Conservation (phyloP, 2,797 vertebrate genomes). For the Anolis apletophallus region DNA sequence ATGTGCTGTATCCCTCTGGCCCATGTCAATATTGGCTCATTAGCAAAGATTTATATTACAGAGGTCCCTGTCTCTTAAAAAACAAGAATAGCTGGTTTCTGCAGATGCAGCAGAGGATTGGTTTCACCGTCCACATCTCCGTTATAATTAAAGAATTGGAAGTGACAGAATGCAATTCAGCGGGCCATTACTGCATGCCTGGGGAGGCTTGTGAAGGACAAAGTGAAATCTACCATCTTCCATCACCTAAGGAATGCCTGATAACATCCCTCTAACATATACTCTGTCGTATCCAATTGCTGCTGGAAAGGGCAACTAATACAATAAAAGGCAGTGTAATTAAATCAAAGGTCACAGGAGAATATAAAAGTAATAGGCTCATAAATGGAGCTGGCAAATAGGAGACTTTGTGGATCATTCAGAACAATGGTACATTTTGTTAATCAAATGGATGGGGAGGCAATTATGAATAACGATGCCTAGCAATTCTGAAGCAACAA, state of each 20-base stretch:
- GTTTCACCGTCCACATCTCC: not conserved
- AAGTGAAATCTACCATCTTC: conserved; percentile 4
- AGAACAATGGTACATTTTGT: not conserved
- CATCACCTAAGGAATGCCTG: not conserved
- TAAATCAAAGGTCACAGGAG: conserved; percentile 24
- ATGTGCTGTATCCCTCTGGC: not conserved
- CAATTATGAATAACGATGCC: not conserved
- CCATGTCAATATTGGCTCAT: not conserved
- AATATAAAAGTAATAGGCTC: conserved; percentile 17
- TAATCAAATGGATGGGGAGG: accelerated
- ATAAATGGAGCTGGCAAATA: conserved; percentile 31
- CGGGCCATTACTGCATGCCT: not conserved
- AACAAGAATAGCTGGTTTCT: not conserved
- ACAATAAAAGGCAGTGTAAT: not conserved
- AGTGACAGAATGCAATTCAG: not conserved
- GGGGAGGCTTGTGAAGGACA: not conserved
- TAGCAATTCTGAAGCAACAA: not conserved
- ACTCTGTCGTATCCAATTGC: conserved; percentile 17
- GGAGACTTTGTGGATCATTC: not conserved
- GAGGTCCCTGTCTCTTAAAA: not conserved
- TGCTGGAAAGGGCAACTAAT: conserved; percentile 17
- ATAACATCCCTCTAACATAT: not conserved
- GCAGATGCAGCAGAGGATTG: not conserved
- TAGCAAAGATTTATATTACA: not conserved
- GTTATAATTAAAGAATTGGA: conserved; percentile 27